Evolutionary conservation across 2,113 vertebrate genomes (phyloP), one percentile per base, ranked within the genome.

Genomic region (Brachyhypopomus occidentalis): DNA sequence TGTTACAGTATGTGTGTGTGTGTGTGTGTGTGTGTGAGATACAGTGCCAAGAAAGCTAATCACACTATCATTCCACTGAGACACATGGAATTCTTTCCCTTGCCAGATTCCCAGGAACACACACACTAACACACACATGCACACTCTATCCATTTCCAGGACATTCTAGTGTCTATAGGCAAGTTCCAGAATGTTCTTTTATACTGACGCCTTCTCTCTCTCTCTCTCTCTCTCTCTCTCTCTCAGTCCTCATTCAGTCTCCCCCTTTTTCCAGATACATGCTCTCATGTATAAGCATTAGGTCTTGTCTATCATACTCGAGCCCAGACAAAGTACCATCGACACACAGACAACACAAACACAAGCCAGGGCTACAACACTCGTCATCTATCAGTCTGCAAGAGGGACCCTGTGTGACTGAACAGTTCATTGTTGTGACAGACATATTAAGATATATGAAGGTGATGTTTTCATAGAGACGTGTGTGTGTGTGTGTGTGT

Each of bases 21-120:
- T 64, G 74, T 38, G 58, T 41, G 63, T 25, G 12, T 38, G 25
- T 30, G 55, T 19, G 45, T 27, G 30, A 66, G 63, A 34, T 58
- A 63, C 56, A 81, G 48, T 66, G 71, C 60, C 60, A 81, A 36
- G 63, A 70, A 66, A 58, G 74, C 66, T 66, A 58, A 62, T 75
- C 79, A 4, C 70, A 74, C 56, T 27, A 63, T 74, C 59, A 73
- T 72, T 80, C 79, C n/a, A 22, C 63, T 72, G 79, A 80, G 71
- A 80, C 79, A 67, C 72, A 58, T 17, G 60, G 79, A 80, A 80
- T 80, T 80, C 45, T 74, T 19, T 19, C 25, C 38, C 64, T 72
- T 74, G 79, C 72, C 79, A 81, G 79, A 69, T 75, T 75, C 79
- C 72, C 75, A 52, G 45, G 66, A 52, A 78, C 76, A 48, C 70